A percentile compares a stretch with the other conserved stretches of the same genome.
These are phyloP conservation scores for Marronus borbonicus DNA, from an alignment of 2,888 invertebrate genomes.

Conservation along the genomic window DNA sequence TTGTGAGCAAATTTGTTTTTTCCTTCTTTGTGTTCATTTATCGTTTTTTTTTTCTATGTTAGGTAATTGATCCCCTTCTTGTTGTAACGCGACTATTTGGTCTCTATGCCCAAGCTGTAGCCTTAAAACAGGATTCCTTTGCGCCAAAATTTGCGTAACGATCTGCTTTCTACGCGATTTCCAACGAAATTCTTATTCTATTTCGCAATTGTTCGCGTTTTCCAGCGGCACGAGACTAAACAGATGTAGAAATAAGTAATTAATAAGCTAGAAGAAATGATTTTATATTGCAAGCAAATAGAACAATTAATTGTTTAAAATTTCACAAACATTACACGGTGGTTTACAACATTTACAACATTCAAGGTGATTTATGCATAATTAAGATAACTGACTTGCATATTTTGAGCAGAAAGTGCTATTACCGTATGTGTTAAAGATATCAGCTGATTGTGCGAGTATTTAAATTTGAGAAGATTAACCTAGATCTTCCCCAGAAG, in stretches of 20 bases:
- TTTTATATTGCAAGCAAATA: no score
- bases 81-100: conserved; percentile 4
- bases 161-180: conserved; percentile 35
- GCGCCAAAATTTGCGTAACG: conserved; percentile 47
- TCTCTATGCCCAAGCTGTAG: not conserved
- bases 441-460: no score
- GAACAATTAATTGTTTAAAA: no score
- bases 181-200: conserved; percentile 34
- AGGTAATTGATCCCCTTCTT: conserved; percentile 15
- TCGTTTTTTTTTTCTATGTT: conserved; percentile 8
- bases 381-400: no score
- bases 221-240: conserved; percentile 9
- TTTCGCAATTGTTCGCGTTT: conserved; percentile 19
- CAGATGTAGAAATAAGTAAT: conserved; percentile 19
- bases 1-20: not conserved
- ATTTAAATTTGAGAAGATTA: no score
- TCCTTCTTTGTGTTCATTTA: no score
- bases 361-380: no score
- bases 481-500: no score
- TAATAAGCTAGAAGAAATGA: conserved; percentile 2
- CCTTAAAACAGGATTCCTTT: conserved; percentile 43
- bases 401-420: no score
- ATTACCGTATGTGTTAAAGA: no score
- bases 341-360: no score
- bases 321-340: no score